phyloP scores from a whole-genome alignment of 2,797 vertebrate genomes.

The Tachyglossus aculeatus region DNA sequence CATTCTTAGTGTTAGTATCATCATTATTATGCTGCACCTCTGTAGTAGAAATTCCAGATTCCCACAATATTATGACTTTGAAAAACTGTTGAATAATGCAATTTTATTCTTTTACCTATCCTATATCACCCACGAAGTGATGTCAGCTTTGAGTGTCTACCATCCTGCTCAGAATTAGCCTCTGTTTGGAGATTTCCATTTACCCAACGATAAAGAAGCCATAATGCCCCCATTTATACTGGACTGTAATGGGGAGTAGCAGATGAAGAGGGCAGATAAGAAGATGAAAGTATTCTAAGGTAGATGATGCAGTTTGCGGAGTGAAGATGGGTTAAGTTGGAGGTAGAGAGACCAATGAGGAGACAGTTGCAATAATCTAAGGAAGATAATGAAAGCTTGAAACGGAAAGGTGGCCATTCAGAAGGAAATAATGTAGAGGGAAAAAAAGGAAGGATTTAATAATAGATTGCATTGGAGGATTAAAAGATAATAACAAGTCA shows the following conservation, averaged over 20 bases:
- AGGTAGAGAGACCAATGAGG: background rate
- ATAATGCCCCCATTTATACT: too few species aligned
- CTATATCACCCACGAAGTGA: background rate
- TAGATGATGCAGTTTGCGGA: too few species aligned
- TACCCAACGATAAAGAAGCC: too few species aligned
- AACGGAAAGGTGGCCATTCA: background rate
- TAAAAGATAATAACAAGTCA: background rate
- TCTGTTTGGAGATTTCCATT: background rate
- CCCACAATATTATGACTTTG: constrained; percentile 11
- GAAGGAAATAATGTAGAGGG: background rate
- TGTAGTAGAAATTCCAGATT: constrained; percentile 28
- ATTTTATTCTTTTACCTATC: constrained; percentile 15
- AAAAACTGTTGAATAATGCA: constrained; percentile 55
- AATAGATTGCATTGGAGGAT: background rate
- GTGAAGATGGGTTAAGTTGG: background rate
- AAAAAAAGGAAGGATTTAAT: background rate
- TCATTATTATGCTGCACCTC: constrained; percentile 15
- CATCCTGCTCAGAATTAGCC: background rate
- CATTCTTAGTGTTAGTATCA: background rate
- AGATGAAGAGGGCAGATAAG: background rate
- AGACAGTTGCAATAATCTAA: background rate
- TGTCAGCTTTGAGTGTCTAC: background rate
- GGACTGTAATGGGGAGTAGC: too few species aligned
- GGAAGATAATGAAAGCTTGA: background rate
- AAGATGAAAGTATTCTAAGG: too few species aligned